Percentiles rank a stretch among this genome's conserved stretches.
Conservation (phyloP, 2,113 vertebrate genomes). For the Hippocampus comes region DNA sequence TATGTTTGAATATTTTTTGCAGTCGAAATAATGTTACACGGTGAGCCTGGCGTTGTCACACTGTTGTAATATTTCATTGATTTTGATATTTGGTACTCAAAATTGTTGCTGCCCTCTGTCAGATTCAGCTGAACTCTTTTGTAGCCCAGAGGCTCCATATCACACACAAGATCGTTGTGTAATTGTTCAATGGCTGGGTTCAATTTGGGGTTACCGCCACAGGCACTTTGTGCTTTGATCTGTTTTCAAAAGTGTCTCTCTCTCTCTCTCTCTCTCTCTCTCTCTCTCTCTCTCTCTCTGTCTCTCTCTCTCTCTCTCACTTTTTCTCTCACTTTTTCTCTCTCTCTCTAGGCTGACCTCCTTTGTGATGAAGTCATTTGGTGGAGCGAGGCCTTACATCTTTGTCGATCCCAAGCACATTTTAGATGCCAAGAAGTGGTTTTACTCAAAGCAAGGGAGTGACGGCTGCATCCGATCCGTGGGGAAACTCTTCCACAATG, state of each 20-base stretch:
- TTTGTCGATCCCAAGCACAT: slow-evolving; percentile 72
- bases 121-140: not conserved
- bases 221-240: not conserved
- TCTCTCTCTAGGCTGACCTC: slow-evolving; percentile 76
- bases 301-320: no score
- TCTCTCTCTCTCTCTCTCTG: not conserved
- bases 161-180: not conserved
- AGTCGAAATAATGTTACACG: not conserved
- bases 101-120: not conserved
- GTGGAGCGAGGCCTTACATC: slow-evolving; percentile 70
- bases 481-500: slow-evolving; percentile 75
- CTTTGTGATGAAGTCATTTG: slow-evolving; percentile 85
- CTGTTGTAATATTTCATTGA: not conserved
- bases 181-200: slow-evolving; percentile 14
- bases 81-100: not conserved
- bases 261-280: not conserved
- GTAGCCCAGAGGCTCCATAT: not conserved
- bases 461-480: slow-evolving; percentile 76
- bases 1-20: not conserved
- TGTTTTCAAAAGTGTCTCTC: not conserved
- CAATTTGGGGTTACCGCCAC: slow-evolving; percentile 17
- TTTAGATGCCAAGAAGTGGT: slow-evolving; percentile 70
- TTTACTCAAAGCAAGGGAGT: slow-evolving; percentile 63
- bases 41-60: not conserved
- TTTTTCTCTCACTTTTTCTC: no score